Percentiles rank a stretch among this genome's conserved stretches.
phyloP scores from a whole-genome alignment of 2,797 vertebrate species.

The Myotis planiceps region DNA sequence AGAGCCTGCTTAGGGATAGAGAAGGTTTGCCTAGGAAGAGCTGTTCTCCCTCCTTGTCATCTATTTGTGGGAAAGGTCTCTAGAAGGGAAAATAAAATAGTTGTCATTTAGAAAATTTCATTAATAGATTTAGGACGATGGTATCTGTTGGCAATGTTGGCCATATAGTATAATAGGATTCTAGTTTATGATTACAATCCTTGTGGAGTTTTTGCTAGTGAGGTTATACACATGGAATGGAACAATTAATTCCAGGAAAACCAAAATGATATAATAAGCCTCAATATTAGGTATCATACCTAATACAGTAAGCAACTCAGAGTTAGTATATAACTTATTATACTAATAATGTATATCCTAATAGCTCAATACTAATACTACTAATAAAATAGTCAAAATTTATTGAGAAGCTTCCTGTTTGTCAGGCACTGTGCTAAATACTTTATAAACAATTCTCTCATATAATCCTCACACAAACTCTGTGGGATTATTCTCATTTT shows the following conservation, averaged over 20 bases:
- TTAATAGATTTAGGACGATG: neutral
- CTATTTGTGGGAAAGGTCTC: neutral
- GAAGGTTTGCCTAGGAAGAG: neutral
- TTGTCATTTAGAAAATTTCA: neutral
- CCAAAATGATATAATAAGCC: neutral
- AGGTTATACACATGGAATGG: neutral
- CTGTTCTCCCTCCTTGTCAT: neutral
- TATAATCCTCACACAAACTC: neutral
- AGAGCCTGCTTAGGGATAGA: neutral
- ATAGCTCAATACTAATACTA: neutral
- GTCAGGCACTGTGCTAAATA: neutral
- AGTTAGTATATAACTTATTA: neutral
- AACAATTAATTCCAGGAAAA: neutral
- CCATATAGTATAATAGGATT: conserved; percentile 21
- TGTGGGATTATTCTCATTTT: neutral
- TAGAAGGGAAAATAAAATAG: conserved; percentile 27
- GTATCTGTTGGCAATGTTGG: neutral
- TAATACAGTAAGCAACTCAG: neutral
- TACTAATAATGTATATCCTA: neutral
- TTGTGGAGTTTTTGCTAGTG: neutral
- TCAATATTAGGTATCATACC: neutral
- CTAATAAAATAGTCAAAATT: conserved; percentile 1
- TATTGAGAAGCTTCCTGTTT: conserved; percentile 6
- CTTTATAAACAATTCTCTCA: neutral
- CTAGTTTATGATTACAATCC: neutral